Base-by-base conservation (phyloP, 2,797 vertebrate genomes). In the Zenarchopterus dispar region DNA sequence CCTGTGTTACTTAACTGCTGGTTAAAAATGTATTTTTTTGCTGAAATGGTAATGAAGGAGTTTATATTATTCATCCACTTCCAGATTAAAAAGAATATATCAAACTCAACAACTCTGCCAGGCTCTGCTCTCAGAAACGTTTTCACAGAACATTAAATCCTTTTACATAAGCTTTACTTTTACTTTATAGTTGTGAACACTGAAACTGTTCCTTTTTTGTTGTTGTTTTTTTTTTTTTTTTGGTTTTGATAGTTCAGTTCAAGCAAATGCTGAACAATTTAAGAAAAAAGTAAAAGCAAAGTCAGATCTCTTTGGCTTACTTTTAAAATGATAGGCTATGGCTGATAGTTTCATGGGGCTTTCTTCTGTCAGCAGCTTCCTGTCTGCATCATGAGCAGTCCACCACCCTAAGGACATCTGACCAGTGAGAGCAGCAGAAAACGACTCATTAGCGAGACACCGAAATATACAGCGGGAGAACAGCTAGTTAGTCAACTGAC, bases 41-140 rank as follows among this genome's bases (percentile, higher is more conserved):
- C 58, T 45, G 24, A 80, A 87, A 81, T 58, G 71, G 63, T 73
- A 74, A 74, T 70, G 41, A 62, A 70, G 43, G 51, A 75, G 73
- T 82, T 77, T 88, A 80, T 70, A 88, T 89, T 88, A 87, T 88
- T 88, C 78, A 91, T 87, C 51, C 55, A 74, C 63, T 78, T 74
- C 65, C 80, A 85, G 73, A 88, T 81, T 84, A 84, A 79, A 81
- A 82, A 59, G 54, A 50, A 50, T 69, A 73, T 81, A 81, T 85
- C 75, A 84, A 81, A 82, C 44, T 43, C 47, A 71, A 59, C 70
- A 79, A 75, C 51, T 82, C 68, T 62, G 63, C 56, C 24, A 61
- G 71, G 59, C 48, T 52, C 43, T 42, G 61, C 60, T 59, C 58
- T 75, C 1, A 0, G 42, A 71, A 70, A 62, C 26, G 24, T 17